A percentile compares a stretch with the other conserved stretches of the same genome.
phyloP scores from a whole-genome alignment of 2,797 vertebrate genomes.

The Scolopax bukidnonensis region DNA sequence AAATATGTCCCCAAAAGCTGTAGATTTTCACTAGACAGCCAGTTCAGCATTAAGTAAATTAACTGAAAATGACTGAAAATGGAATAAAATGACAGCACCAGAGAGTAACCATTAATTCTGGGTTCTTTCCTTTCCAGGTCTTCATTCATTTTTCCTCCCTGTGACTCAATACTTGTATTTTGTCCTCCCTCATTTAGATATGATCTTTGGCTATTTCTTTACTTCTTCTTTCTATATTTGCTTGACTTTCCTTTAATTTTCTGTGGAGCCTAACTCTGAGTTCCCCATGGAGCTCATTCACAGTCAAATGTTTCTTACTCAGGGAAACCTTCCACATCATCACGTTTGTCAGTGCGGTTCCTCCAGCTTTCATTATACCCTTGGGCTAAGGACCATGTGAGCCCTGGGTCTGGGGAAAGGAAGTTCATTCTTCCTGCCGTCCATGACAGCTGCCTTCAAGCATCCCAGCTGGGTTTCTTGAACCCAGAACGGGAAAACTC shows the following conservation, averaged over 20 bases:
- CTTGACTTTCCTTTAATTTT: constrained; percentile 16
- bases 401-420: constrained; percentile 16
- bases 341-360: constrained; percentile 5
- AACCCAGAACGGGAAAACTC: constrained; percentile 7
- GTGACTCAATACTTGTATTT: background rate
- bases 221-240: background rate
- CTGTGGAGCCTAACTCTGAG: background rate
- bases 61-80: constrained; percentile 12
- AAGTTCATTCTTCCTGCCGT: constrained; percentile 56
- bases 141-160: background rate
- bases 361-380: constrained; percentile 48
- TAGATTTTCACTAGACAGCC: background rate
- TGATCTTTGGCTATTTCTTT: constrained; percentile 20
- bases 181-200: background rate
- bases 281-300: constrained; percentile 24
- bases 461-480: constrained; percentile 34
- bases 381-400: constrained; percentile 42
- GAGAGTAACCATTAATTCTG: background rate
- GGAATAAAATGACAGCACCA: background rate
- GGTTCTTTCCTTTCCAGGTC: constrained; percentile 14
- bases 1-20: background rate
- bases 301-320: constrained; percentile 24
- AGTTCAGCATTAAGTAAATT: background rate
- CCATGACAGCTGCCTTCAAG: constrained; percentile 47
- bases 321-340: constrained; percentile 39